phyloP scores from a whole-genome alignment of 2,797 vertebrate genomes.

The Sylvia borin region DNA sequence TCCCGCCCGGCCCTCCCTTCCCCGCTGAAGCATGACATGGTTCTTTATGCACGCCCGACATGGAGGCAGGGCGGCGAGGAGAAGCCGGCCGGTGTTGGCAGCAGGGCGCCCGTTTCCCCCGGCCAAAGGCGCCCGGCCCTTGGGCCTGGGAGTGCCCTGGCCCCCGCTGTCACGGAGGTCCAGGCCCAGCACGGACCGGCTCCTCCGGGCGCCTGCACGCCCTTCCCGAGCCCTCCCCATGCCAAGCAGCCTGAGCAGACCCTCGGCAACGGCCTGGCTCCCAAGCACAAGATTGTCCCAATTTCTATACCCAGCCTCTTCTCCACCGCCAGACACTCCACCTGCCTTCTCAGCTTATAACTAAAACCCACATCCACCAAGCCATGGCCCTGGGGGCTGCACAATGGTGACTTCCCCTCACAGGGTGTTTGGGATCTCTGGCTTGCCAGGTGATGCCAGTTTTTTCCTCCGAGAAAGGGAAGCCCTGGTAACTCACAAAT shows the following conservation, averaged over 20 bases:
- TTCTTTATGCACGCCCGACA: constrained; percentile 54
- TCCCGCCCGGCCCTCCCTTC: constrained; percentile 32
- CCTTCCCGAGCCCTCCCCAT: neutral
- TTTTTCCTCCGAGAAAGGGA: neutral
- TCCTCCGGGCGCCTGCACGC: neutral
- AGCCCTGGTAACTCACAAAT: neutral
- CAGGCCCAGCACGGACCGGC: neutral
- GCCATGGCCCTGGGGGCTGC: neutral
- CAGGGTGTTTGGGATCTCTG: neutral
- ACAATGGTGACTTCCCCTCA: neutral
- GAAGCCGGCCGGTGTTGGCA: neutral
- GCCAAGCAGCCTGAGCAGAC: neutral
- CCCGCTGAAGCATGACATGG: constrained; percentile 43
- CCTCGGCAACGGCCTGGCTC: neutral
- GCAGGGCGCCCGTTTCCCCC: neutral
- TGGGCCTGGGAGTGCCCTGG: neutral
- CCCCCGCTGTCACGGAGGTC: neutral
- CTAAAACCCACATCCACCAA: neutral
- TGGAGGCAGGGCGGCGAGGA: constrained; percentile 12
- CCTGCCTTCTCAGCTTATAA: neutral
- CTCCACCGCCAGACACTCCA: neutral
- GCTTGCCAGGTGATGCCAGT: neutral
- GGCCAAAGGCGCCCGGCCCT: neutral
- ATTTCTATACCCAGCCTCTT: neutral
- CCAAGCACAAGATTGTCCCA: neutral